Conservation (phyloP, 2,888 invertebrate species). For the Acrocera orbiculus region DNA sequence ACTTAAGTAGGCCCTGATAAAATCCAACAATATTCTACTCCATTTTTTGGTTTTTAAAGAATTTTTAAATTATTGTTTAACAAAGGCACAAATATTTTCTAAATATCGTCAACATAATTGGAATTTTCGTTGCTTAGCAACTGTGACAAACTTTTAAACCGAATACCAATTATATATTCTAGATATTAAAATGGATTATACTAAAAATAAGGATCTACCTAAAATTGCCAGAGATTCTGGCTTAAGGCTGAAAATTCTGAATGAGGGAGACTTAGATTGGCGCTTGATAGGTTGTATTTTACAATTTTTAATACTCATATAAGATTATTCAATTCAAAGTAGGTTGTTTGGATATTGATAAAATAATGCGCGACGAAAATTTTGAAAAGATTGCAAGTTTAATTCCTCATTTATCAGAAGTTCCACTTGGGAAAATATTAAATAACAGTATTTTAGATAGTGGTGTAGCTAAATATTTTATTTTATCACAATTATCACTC, state of each 20-base stretch:
- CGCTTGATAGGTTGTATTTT: constrained; percentile 21
- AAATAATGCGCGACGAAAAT: constrained; percentile 23
- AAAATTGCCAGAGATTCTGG: constrained; percentile 27
- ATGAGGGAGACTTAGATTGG: constrained; percentile 27
- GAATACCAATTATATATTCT: background rate
- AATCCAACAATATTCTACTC: too few relatives aligned
- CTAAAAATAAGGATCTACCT: constrained; percentile 21
- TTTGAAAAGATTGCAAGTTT: constrained; percentile 24
- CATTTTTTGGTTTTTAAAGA: too few relatives aligned
- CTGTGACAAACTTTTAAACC: too few relatives aligned
- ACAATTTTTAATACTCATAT: background rate
- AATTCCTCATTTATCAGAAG: constrained; percentile 23
- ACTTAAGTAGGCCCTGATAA: too few relatives aligned
- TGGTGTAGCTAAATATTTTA: constrained; percentile 28
- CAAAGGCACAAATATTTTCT: too few relatives aligned
- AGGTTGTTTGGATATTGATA: constrained; percentile 27
- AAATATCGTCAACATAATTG: too few relatives aligned
- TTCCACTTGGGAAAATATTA: constrained; percentile 22
- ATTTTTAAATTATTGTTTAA: too few relatives aligned
- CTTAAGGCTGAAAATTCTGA: constrained; percentile 22
- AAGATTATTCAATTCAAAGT: background rate
- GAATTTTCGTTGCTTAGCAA: too few relatives aligned
- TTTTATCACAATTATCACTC: constrained; percentile 25
- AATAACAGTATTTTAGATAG: constrained; percentile 26
- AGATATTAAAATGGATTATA: constrained; percentile 8